Evolutionary conservation across 2,113 vertebrate genomes (phyloP), one percentile per base, ranked within the genome.

Genomic region (Mormoops blainvillei): DNA sequence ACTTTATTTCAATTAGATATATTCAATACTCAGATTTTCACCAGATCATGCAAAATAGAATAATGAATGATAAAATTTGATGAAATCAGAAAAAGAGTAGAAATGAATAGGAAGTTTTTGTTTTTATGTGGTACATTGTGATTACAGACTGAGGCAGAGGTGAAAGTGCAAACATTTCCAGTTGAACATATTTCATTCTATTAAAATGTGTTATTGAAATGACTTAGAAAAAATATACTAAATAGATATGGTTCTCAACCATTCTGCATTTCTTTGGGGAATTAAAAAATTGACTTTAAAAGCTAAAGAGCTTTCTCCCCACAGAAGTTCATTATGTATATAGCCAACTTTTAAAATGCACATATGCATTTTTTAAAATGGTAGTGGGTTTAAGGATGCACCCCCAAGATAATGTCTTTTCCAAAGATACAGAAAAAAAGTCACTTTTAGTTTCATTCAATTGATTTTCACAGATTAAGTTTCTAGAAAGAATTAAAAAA

Each of bases 161-260:
- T 78, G 45, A 73, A 89, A 87, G 73, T 76, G 87, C 26, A 96
- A 26, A 68, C 77, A 43, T 91, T 0, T 92, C 63, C 91, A 80
- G 89, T 52, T 95, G 43, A 96, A 93, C 28, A 71, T 0, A 0
- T 2, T 31, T 82, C 16, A 38, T 90, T 92, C 48, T 84, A 68
- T 80, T 83, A 61, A 97, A 98, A 98, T 95, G 89, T 86, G 87
- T 68, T 71, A 93, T 54, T 61, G 68, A 96, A 96, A 97, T 76
- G 28, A 94, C 12, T 65, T 97, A 83, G 88, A 89, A 97, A 86
- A 97, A 96, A 88, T 12, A 68, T 58, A 50, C 50, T 77, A 48
- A 33, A 77, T 65, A 97, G 71, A 43, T 43, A 4, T 94, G 0
- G 31, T 78, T 87, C 14, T 93, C 92, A 96, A 85, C 38, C 38